Evolutionary conservation across 92 coral and sea anemone species (phyloP).

Genomic region (Diadumene lineata): DNA sequence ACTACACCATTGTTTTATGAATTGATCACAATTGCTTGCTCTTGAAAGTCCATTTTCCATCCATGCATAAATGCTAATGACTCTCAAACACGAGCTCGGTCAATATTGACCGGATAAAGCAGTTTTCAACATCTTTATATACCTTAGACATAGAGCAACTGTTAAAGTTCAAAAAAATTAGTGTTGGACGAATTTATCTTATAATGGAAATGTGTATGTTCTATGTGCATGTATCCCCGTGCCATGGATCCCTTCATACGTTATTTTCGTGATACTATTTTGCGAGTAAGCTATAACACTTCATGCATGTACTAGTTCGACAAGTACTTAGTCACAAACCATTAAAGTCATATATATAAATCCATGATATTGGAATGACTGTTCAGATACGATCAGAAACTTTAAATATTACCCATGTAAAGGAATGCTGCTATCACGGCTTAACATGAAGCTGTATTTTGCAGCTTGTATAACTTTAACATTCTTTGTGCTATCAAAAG

Average conservation of each 20-base stretch:
- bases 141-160: neutral
- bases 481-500: neutral
- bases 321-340: neutral
- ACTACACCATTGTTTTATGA: neutral
- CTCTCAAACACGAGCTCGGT: neutral
- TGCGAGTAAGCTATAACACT: neutral
- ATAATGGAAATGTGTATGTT: neutral
- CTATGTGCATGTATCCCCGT: neutral
- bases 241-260: too few relatives aligned
- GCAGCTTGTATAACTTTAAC: neutral
- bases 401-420: neutral
- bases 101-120: neutral
- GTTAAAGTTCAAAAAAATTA: neutral
- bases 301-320: neutral
- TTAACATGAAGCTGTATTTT: neutral
- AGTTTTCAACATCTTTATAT: neutral
- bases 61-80: neutral
- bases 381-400: constrained; percentile 1
- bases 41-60: neutral
- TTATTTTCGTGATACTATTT: too few relatives aligned
- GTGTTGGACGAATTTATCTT: neutral
- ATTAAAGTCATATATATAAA: neutral
- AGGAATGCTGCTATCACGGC: neutral
- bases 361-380: constrained; percentile 7
- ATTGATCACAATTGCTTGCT: neutral